Base-by-base conservation (phyloP, 2,113 vertebrate species). In the Dasyornis broadbenti region DNA sequence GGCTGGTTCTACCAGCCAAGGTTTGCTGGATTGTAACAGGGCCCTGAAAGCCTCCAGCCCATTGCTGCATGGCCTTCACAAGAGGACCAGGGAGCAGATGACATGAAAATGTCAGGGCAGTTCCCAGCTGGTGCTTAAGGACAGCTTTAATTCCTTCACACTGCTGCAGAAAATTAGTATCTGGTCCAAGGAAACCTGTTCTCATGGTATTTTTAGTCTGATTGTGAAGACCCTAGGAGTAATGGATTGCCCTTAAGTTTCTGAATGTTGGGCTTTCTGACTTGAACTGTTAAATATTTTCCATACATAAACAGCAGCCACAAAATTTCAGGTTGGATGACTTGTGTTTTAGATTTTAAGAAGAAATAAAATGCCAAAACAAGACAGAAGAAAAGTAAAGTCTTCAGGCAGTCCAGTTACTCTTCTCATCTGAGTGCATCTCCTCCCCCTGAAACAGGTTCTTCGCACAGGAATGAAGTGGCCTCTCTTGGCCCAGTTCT, bases 201-300 rank as follows among this genome's bases (percentile, higher is more conserved):
- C 52, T 86, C 28, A 1, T 26, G 12, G 44, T 93, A 75, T 90
- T 92, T 93, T 93, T 78, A 90, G 86, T 78, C 49, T 75, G 88
- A 95, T 94, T 92, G 82, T 94, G 84, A 86, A 80, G 91, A 95
- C 87, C 54, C 63, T 78, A 71, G 82, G 87, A 83, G 90, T 94
- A 96, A 77, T 93, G 82, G 79, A 93, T 95, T 91, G 63, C n/a
- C 78, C 30, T 60, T 68, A 77, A 45, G 47, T 73, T 85, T 88
- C 88, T 95, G 78, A 89, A 70, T 92, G 76, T 54, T 71, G 52
- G 72, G 21, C 33, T 90, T 93, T 89, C 71, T 90, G 68, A 89
- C 90, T 94, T 73, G 86, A 94, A 40, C 89, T 86, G 49, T 72
- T 91, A 79, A 87, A 77, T 80, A 76, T 93, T 96, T 96, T 93